These are phyloP conservation scores for Lymantria monacha DNA, from an alignment of 2,888 invertebrate species.

Conservation along the genomic window DNA sequence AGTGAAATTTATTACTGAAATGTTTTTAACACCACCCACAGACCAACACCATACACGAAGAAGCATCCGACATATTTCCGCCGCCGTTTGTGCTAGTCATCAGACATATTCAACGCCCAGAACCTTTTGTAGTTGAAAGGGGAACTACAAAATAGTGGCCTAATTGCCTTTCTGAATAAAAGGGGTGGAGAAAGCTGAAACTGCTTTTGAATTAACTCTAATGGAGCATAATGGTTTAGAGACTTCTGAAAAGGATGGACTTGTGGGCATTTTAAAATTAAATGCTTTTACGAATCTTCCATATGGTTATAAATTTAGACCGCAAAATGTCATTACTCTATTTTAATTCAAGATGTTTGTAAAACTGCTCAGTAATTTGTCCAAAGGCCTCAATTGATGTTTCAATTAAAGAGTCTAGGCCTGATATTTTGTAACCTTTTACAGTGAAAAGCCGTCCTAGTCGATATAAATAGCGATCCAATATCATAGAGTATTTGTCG, in stretches of 20 bases:
- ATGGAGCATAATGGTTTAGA: conserved; percentile 25
- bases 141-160: conserved; percentile 32
- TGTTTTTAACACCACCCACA: neutral
- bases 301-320: neutral
- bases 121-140: conserved; percentile 26
- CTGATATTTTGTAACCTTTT: no score
- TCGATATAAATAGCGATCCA: no score
- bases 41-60: neutral
- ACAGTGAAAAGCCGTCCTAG: no score
- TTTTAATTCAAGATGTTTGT: no score
- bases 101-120: conserved; percentile 7
- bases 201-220: conserved; percentile 28
- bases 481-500: no score
- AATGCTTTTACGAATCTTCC: neutral
- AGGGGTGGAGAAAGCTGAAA: conserved; percentile 8
- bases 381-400: no score
- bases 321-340: neutral
- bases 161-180: conserved; percentile 22
- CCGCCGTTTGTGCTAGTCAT: conserved; percentile 7
- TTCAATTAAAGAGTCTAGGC: no score
- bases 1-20: neutral
- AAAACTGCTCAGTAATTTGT: no score
- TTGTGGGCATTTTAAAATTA: neutral
- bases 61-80: conserved; percentile 5
- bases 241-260: conserved; percentile 14